phyloP scores from a whole-genome alignment of 2,888 invertebrate genomes.

The Xylota sylvarum region DNA sequence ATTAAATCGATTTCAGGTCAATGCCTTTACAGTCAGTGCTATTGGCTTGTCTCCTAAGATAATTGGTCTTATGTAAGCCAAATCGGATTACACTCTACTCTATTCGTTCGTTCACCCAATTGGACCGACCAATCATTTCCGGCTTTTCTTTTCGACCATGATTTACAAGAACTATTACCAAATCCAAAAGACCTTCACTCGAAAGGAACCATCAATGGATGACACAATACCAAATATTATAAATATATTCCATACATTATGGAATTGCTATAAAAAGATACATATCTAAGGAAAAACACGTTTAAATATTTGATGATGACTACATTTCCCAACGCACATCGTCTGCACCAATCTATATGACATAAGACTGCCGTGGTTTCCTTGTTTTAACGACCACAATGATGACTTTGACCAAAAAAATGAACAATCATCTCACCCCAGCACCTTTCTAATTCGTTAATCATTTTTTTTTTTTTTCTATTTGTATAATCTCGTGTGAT shows the following conservation, averaged over 20 bases:
- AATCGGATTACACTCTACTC: conserved; percentile 24
- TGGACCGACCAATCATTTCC: conserved; percentile 4
- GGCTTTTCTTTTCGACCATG: neutral
- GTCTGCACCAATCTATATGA: neutral
- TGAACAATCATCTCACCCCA: conserved; percentile 6
- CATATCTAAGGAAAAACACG: conserved; percentile 19
- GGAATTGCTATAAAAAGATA: neutral
- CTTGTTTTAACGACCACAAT: conserved; percentile 2
- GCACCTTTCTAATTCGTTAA: conserved; percentile 61
- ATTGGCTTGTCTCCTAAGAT: neutral
- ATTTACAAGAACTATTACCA: neutral
- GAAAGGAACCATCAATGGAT: neutral
- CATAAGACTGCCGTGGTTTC: neutral
- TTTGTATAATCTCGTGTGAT: conserved; percentile 40
- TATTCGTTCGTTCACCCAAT: conserved; percentile 24
- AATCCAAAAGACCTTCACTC: conserved; percentile 5
- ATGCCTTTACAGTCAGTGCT: neutral
- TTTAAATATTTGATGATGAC: conserved; percentile 16
- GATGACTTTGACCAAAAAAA: conserved; percentile 1
- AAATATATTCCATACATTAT: neutral
- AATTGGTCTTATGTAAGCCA: conserved; percentile 16
- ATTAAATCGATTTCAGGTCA: conserved; percentile 34
- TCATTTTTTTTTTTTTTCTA: conserved; percentile 29
- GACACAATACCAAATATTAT: neutral
- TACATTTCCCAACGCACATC: neutral